Base-by-base conservation (phyloP, 2,113 vertebrate species). In the Limnothrissa miodon region DNA sequence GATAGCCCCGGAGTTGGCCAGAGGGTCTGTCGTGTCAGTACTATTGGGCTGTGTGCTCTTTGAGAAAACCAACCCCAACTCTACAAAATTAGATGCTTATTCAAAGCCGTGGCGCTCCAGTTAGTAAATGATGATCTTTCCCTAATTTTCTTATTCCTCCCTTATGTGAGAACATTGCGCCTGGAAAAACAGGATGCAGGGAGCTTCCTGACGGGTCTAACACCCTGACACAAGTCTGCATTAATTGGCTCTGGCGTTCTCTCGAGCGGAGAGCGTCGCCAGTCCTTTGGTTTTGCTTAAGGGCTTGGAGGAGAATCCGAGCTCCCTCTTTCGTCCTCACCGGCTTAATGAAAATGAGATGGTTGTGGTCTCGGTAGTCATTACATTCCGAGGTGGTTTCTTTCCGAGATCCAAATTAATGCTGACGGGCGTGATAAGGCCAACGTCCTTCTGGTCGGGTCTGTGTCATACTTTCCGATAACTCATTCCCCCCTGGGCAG, bases 391-490 rank as follows among this genome's bases (percentile, higher is more conserved):
- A 29, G 29, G 29, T 25, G 25, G 59, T 74, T 29, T 33, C 66
- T 80, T 19, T 78, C 78, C 70, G 25, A 11, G 36, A 62, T 17
- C 48, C 33, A 33, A 85, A 83, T 80, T 23, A 80, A 46, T 82
- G 39, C 48, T 78, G 53, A 70, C 78, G 48, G 78, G 6, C 13
- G 53, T 80, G 45, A 70, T 66, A 79, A 51, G 81, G 25, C 1
- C 17, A 53, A 74, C 11, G 66, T 39, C 66, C 66, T 74, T 36
- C 66, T 74, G 66, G 29, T 74, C 66, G 39, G 59, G 2, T 36
- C 46, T 42, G n/a, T 21, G 25, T 70, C 51, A 85, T 51, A 39
- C 84, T 48, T 82, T 85, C 80, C 80, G 56, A 48, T 85, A 48
- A 85, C 39, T 4, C 48, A 23, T 66, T 56, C 39, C 48, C 42